Evolutionary conservation across 2,113 vertebrate genomes (phyloP), one percentile per base, ranked within the genome.

Genomic region (Romanogobio albipinnatus): DNA sequence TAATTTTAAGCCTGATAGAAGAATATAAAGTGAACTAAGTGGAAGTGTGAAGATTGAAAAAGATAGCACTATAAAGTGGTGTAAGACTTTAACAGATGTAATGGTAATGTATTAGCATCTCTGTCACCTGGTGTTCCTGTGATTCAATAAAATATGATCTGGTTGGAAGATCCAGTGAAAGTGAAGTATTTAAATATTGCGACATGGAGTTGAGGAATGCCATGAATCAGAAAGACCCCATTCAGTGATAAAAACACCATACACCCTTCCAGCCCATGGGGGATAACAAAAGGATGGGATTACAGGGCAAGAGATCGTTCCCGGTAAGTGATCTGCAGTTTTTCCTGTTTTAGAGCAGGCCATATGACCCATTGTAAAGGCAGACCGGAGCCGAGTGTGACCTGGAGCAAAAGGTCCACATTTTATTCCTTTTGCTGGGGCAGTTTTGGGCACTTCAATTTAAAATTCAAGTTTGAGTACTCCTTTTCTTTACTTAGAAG

Each of bases 261-360:
- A 58, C 19, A 76, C 73, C 29, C 26, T 53, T 56, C 53, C 43
- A 43, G 14, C 79, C 59, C 68, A 74, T 82, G 13, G 82, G 66
- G 13, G 43, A 85, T 43, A 45, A 83, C 36, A 71, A 68, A 75
- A 61, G 83, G 62, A 82, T 83, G 66, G 86, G 33, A 71, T 90
- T 84, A 88, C 75, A 86, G 73, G 1, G 9, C 24, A 66, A 76
- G 75, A 74, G 79, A 82, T 86, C 85, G 85, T 87, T 87, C 56
- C 29, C 9, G 75, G 83, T 85, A 89, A 86, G 49, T 39, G 85
- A 87, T 85, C 78, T 47, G 19, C 15, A 62, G 61, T 49, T 85
- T 85, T 85, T 64, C 68, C 70, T 77, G 61, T 62, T 86, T 36
- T 66, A 68, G 19, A 77, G 61, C 59, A 73, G 64, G 83, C 76